These are phyloP conservation scores for Arremon aurantiirostris DNA, from an alignment of 2,797 vertebrate genomes.

Conservation along the genomic window DNA sequence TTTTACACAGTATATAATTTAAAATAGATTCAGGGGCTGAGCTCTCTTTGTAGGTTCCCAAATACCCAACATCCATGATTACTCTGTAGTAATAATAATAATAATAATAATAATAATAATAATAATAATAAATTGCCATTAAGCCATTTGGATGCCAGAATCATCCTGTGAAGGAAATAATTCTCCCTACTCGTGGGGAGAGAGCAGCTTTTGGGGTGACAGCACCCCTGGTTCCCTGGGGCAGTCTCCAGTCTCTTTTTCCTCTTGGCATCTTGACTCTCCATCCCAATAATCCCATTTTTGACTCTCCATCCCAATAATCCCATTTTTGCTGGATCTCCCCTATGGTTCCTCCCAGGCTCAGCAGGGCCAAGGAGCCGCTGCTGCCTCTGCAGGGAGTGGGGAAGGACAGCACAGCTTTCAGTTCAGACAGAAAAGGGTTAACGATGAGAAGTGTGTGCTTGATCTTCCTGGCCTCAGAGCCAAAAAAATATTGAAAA, in stretches of 20 bases:
- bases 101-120: neutral
- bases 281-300: fast-evolving
- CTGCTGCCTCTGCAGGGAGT: neutral
- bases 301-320: too few relatives aligned
- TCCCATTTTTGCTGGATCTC: neutral
- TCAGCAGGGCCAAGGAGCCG: neutral
- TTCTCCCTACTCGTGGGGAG: fast-evolving
- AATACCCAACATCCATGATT: neutral
- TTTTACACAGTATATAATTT: neutral
- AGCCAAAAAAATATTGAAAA: neutral
- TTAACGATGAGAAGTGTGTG: neutral
- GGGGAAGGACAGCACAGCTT: neutral
- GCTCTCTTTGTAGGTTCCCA: neutral
- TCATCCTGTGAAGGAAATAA: neutral
- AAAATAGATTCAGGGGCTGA: neutral
- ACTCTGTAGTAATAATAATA: neutral
- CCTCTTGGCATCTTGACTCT: neutral
- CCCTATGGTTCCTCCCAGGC: fast-evolving
- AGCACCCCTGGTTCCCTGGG: neutral
- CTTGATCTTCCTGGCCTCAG: neutral
- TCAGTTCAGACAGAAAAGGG: neutral
- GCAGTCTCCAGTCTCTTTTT: neutral
- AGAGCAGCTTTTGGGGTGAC: neutral
- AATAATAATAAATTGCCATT: neutral
- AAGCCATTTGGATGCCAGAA: neutral